Evolutionary conservation across 2,888 invertebrate genomes (phyloP), one percentile per base, ranked within the genome.

Genomic region (Adelognathus sp.): DNA sequence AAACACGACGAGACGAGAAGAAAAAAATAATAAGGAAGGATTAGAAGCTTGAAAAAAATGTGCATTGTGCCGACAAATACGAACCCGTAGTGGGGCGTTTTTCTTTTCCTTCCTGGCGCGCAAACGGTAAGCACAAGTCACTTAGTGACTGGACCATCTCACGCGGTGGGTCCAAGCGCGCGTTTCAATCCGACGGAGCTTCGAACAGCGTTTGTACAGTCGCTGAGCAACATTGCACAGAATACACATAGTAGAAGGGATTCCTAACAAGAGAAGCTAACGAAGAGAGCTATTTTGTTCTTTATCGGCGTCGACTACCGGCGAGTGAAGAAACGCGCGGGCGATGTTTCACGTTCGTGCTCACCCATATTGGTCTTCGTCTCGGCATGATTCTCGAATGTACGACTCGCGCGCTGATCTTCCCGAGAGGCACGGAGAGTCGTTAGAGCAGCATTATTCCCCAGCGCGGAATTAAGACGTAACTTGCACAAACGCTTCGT

Each of bases 211-310:
- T 54, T 31, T 14, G 29, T 16, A 11, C 60, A 16, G 52, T 41
- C 36, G 29, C 41, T n/a, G n/a, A n/a, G n/a, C 27, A 33, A 39
- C 36, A 29, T 69, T 56, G 58, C 24, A 16, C 24, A 58, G 18
- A 58, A 58, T 24, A 24, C 11, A 21, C 50, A 50, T 6, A 27
- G 36, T 54, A n/a, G 16, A 66, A 16, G 27, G 52, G 46, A 39
- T 29, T 58, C 50, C 58, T 71, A 82, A 85, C 84, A 84, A 85
- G 81, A 81, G 84, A 79, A 76, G 74, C 82, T 84, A 85, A 85
- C 84, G 83, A 85, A 85, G 76, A 81, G 79, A 63, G 54, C 46
- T 50, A 52, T 76, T 69, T 70, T 58, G 56, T 73, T 69, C 74
- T 66, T 81, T 61, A 70, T 76, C 80, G 80, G 60, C 36, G 76